A percentile compares a stretch with the other conserved stretches of the same genome.
Evolutionary conservation across 2,797 vertebrate species (phyloP).

Genomic region (Coccyzus lansbergi): DNA sequence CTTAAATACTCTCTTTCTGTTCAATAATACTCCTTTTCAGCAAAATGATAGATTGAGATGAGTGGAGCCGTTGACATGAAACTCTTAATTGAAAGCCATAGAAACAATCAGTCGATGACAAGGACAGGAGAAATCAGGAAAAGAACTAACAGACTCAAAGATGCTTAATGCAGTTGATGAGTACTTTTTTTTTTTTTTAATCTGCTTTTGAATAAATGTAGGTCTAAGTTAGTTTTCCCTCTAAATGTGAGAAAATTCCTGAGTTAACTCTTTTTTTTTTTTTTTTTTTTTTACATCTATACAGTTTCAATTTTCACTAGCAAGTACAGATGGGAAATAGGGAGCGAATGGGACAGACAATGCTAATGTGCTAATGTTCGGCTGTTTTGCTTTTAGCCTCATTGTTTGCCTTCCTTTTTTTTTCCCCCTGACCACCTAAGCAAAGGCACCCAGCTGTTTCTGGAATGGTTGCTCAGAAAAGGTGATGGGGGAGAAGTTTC

Average conservation of each 20-base stretch:
- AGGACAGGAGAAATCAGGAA: background rate
- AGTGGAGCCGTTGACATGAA: background rate
- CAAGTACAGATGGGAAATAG: constrained; percentile 29
- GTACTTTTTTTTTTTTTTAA: background rate
- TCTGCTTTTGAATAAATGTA: background rate
- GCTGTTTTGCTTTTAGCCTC: constrained; percentile 47
- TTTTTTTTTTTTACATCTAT: background rate
- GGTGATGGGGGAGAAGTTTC: background rate
- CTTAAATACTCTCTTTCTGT: background rate
- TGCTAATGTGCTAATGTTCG: constrained; percentile 1
- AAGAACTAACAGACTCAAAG: background rate
- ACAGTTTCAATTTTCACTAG: constrained; percentile 33
- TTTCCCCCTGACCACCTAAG: background rate
- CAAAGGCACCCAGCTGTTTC: constrained; percentile 12
- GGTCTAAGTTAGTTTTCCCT: constrained; percentile 5
- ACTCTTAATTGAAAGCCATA: constrained; percentile 1
- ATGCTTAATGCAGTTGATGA: background rate
- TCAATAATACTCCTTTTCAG: constrained; percentile 29
- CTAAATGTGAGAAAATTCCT: background rate
- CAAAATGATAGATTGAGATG: constrained; percentile 13
- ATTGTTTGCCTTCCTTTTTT: constrained; percentile 26
- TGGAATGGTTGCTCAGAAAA: constrained; percentile 15
- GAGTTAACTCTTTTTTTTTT: constrained; percentile 3
- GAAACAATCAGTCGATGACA: background rate
- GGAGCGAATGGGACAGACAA: background rate